Evolutionary conservation across 1,140 invertebrate genomes (phyloP).

Genomic region (Antheraea pernyi): DNA sequence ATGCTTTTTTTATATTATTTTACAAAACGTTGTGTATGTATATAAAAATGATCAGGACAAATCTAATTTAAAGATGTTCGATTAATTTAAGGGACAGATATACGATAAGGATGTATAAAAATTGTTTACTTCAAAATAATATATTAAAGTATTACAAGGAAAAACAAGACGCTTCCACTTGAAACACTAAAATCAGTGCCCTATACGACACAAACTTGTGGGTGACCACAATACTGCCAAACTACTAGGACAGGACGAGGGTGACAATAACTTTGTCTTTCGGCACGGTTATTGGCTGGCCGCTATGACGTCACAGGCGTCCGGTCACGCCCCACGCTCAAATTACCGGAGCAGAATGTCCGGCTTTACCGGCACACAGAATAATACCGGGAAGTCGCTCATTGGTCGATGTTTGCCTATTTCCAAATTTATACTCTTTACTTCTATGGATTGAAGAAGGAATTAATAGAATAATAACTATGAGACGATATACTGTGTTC

Average conservation of each 20-base stretch:
- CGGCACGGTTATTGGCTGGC: constrained; percentile 44
- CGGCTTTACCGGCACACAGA: constrained; percentile 28
- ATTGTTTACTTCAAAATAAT: no score
- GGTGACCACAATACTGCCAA: not conserved
- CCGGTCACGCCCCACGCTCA: constrained; percentile 42
- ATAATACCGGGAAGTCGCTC: constrained; percentile 9
- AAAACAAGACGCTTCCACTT: not conserved
- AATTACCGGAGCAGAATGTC: constrained; percentile 54
- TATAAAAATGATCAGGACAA: no score
- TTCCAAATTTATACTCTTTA: not conserved
- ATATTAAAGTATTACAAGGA: no score
- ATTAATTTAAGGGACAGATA: no score
- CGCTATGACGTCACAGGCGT: constrained; percentile 54
- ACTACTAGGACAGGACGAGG: constrained; percentile 22
- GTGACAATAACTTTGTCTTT: constrained; percentile 55
- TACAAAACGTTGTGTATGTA: no score
- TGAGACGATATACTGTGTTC: no score
- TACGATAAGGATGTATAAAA: no score
- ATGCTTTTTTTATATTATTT: no score
- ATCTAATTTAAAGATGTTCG: no score
- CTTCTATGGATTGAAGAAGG: not conserved
- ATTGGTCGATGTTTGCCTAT: not conserved
- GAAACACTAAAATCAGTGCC: not conserved
- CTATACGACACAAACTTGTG: not conserved
- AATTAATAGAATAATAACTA: no score